A percentile compares a stretch with the other conserved stretches of the same genome.
phyloP scores from a whole-genome alignment of 2,113 vertebrate species.

The Embiotoca jacksoni region DNA sequence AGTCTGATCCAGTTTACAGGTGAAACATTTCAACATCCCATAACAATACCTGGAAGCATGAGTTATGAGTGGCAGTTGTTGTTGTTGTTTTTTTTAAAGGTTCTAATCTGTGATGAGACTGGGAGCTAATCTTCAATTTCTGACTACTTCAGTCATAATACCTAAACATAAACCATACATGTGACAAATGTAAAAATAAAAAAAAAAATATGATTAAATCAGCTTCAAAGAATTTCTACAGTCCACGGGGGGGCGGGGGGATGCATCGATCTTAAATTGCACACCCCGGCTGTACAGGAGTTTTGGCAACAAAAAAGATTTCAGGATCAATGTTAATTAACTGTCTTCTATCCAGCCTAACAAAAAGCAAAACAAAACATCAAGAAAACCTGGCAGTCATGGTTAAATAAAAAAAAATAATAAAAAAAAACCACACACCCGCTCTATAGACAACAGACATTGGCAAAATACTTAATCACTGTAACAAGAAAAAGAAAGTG shows the following conservation, averaged over 20 bases:
- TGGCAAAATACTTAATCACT: conserved; percentile 74
- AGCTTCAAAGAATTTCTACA: conserved; percentile 40
- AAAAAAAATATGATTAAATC: conserved; percentile 44
- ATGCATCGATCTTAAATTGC: conserved; percentile 37
- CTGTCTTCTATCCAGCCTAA: conserved; percentile 60
- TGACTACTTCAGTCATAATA: conserved; percentile 52
- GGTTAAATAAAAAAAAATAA: conserved; percentile 58
- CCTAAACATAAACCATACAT: conserved; percentile 61
- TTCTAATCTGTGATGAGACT: conserved; percentile 41
- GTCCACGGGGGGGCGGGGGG: conserved; percentile 39
- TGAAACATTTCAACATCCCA: conserved; percentile 45
- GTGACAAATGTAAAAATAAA: conserved; percentile 45
- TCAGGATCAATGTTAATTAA: conserved; percentile 70
- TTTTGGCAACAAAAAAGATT: conserved; percentile 78
- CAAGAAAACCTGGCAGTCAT: conserved; percentile 76
- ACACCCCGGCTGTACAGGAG: conserved; percentile 59
- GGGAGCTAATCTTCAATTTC: conserved; percentile 47
- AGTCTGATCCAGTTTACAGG: conserved; percentile 58
- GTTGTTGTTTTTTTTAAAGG: conserved; percentile 5
- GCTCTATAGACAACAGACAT: conserved; percentile 69
- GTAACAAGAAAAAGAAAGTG: conserved; percentile 52
- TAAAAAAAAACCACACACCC: conserved; percentile 42
- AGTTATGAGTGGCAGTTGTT: conserved; percentile 67
- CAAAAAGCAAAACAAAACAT: conserved; percentile 71
- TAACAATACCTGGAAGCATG: conserved; percentile 63